phyloP scores from a whole-genome alignment of 2,113 vertebrate species.

The Myrmecobius fasciatus region DNA sequence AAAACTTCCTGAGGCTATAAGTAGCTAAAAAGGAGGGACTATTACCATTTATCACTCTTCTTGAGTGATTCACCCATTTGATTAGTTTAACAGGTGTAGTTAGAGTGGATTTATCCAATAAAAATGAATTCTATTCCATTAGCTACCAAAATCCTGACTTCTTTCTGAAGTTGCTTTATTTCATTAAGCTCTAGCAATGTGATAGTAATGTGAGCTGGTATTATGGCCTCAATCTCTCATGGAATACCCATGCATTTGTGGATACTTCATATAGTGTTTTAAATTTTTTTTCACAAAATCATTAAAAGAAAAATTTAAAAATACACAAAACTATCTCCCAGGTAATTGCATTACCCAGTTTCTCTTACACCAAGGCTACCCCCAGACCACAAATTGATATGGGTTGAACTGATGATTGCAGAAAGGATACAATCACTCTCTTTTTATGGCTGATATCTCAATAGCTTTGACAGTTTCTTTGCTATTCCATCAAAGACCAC shows the following conservation, averaged over 20 bases:
- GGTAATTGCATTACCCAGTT: neutral
- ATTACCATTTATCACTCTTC: neutral
- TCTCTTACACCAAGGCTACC: neutral
- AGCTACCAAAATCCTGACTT: neutral
- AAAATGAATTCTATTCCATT: neutral
- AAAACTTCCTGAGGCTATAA: neutral
- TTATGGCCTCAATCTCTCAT: neutral
- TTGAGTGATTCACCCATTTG: neutral
- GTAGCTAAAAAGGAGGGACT: neutral
- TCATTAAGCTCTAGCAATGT: neutral
- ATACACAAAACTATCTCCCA: neutral
- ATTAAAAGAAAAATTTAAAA: neutral
- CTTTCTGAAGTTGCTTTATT: neutral
- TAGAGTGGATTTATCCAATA: neutral
- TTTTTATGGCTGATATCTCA: neutral
- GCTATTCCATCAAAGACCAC: neutral
- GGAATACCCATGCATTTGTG: neutral
- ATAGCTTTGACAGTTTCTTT: neutral
- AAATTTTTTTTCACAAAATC: neutral
- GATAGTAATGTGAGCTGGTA: neutral
- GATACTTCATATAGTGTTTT: neutral
- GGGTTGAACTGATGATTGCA: neutral
- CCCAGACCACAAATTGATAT: neutral
- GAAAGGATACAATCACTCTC: neutral
- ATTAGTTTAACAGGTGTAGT: neutral